Base-by-base conservation (phyloP, 2,797 vertebrate species). In the Brachymystax lenok region DNA sequence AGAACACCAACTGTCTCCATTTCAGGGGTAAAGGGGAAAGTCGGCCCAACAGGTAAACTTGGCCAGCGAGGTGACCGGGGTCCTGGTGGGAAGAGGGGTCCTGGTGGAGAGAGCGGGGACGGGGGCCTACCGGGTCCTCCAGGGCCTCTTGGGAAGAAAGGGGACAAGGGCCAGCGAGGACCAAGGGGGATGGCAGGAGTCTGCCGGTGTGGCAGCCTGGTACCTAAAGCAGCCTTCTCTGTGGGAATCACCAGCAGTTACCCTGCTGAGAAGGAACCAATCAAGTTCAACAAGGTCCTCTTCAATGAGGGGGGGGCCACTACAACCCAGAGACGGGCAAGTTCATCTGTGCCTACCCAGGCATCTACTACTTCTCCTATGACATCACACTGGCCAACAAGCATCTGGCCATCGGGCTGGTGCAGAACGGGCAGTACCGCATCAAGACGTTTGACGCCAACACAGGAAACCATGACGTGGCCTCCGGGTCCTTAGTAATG, bases 391-490 rank as follows among this genome's bases (percentile, higher is more conserved):
- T 99, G 89, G 98, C 97, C 79, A 96, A 99, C 88, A 99, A 99
- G 85, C 98, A 99, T 51, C 91, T 99, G 86, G 98, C 98, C 0
- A 98, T 99, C 0, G 94, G 95, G 12, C 91, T 99, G 76, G 97
- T 99, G 72, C 97, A 98, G 78, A 99, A 99, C 0, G 98, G 98
- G 2, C 94, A 97, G 87, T 98, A 95, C 88, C 93, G 95, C 69
- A 96, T 99, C 91, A 98, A 96, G 90, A 99, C 98, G 3, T 99
- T 97, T 1, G 98, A 99, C 0, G 97, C 97, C 0, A 99, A 99
- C 93, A 99, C 98, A 0, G 98, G 98, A 51, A 99, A 99, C 90
- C 97, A 99, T 0, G 98, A 99, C 0, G 96, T 99, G 66, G 97
- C 98, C 1, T 99, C 98, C 0, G 97, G 97, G 17, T 98, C 98